Conservation (phyloP, 2,113 vertebrate species). For the Oreochromis niloticus region DNA sequence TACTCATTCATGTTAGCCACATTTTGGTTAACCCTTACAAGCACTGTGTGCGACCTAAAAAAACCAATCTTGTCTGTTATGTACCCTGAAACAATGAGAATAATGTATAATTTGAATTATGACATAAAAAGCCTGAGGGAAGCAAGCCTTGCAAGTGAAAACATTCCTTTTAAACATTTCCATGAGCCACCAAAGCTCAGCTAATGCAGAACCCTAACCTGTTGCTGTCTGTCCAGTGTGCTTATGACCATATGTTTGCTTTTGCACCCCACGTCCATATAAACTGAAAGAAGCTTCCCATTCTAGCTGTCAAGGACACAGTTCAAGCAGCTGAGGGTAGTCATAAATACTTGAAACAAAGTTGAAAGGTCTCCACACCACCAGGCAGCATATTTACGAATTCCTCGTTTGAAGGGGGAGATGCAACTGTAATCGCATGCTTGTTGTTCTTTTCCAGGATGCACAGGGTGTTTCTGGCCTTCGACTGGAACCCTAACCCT, state of each 20-base stretch:
- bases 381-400: neutral
- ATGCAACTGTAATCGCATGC: neutral
- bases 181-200: neutral
- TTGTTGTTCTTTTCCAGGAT: neutral
- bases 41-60: neutral
- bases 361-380: neutral
- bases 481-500: neutral
- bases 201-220: slow-evolving; percentile 22
- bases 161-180: neutral
- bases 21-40: slow-evolving; percentile 26
- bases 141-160: slow-evolving; percentile 8
- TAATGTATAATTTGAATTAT: slow-evolving; percentile 18
- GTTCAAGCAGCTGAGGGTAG: slow-evolving; percentile 34
- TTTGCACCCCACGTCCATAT: slow-evolving; percentile 23
- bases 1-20: neutral
- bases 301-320: slow-evolving; percentile 19
- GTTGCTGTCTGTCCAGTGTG: slow-evolving; percentile 27
- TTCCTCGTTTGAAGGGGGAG: neutral
- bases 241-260: neutral
- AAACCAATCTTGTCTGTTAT: neutral
- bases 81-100: slow-evolving; percentile 3
- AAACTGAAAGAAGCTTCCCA: slow-evolving; percentile 14
- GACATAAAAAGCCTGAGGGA: slow-evolving; percentile 19
- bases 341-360: slow-evolving; percentile 16
- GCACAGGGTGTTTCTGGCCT: neutral